phyloP scores from a whole-genome alignment of 2,888 invertebrate genomes.

The Lasioglossum leucozonium region DNA sequence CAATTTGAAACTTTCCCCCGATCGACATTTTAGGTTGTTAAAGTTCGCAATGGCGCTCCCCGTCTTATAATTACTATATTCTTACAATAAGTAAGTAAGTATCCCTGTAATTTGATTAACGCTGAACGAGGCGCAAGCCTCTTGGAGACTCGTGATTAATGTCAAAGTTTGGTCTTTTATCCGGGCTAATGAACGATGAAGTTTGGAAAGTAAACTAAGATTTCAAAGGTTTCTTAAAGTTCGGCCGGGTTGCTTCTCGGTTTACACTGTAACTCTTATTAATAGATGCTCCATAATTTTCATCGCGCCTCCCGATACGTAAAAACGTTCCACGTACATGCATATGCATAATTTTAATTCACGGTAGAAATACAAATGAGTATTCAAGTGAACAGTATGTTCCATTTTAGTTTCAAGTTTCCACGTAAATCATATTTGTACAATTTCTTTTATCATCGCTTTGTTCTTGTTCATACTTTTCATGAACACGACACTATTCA shows the following conservation, averaged over 20 bases:
- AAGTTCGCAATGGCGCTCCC: not conserved
- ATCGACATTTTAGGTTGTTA: slow-evolving; percentile 16
- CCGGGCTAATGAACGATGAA: slow-evolving; percentile 19
- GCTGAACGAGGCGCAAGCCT: slow-evolving; percentile 12
- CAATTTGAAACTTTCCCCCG: not conserved
- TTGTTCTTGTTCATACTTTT: not conserved
- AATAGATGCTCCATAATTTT: not conserved
- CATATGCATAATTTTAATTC: no score
- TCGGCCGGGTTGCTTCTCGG: not conserved
- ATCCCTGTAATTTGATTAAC: slow-evolving; percentile 46
- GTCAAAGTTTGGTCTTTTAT: slow-evolving; percentile 42
- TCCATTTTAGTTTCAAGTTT: no score
- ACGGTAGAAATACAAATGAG: not conserved
- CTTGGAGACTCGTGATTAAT: slow-evolving; percentile 37
- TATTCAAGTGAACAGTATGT: not conserved
- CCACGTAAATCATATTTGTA: not conserved
- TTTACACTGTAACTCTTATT: not conserved
- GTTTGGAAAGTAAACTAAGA: slow-evolving; percentile 14
- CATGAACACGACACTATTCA: not conserved
- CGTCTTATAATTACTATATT: slow-evolving; percentile 13
- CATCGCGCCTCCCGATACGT: not conserved
- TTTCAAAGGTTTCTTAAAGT: slow-evolving; percentile 22
- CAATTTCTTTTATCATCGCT: not conserved
- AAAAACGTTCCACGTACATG: not conserved
- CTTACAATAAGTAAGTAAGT: slow-evolving; percentile 27